Base-by-base conservation (phyloP, 1,140 invertebrate genomes). In the Bombus impatiens region DNA sequence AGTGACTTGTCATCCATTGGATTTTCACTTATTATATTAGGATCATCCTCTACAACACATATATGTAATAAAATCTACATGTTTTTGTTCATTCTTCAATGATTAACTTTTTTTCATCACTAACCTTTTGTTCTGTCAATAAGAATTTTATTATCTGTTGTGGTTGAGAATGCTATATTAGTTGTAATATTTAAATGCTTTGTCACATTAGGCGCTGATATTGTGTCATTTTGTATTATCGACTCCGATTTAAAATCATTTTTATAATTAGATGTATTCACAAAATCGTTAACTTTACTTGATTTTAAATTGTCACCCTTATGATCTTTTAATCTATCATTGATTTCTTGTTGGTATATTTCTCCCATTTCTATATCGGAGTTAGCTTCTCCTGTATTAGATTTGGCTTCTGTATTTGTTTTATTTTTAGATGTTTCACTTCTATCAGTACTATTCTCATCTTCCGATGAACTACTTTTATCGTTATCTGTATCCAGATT, bases 341-440 rank as follows among this genome's bases (percentile, higher is more conserved):
- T 40, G 2, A 5, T 25, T 13, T 74, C 15, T 25, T 28, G 28
- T 47, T 71, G n/a, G 1, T 8, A 3, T 15, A 32, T 71, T 22
- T 80, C 35, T 35, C 44, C 42, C 28, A 57, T n/a, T 12, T 77
- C 42, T 71, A 72, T 22, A n/a, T 72, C 18, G 18, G 15, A 0
- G 25, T 28, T 12, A 47, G 13, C 35, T 81, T 32, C 10, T 37
- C 28, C 68, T 37, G 18, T 22, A 42, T 96, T 57, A 97, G 95
- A 86, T 96, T 95, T 86, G 37, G 25, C 96, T 96, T 84, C 96
- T 95, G 91, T 98, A 96, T 90, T 97, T 96, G 84, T 37, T 72
- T 47, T 96, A 96, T 0, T 97, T 96, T 44, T 37, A 78, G 47
- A 5, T 28, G 98, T 94, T 4, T 97, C 97, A 71, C 97, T 97